phyloP scores from a whole-genome alignment of 2,888 invertebrate species.

The Hydraecia micacea region DNA sequence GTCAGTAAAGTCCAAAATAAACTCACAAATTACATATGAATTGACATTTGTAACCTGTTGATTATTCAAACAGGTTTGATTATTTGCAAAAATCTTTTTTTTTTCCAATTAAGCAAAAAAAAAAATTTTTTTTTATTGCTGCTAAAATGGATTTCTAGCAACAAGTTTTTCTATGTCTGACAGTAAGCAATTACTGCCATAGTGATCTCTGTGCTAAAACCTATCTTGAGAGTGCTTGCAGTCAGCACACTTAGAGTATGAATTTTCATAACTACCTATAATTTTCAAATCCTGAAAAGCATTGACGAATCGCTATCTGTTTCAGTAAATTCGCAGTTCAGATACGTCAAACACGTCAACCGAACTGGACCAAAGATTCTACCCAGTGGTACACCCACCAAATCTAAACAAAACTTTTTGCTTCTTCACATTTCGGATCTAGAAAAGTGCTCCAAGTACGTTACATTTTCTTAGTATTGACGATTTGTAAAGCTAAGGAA shows the following conservation, averaged over 20 bases:
- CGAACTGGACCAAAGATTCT: not conserved
- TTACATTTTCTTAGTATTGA: slow-evolving; percentile 13
- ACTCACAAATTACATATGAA: too few species aligned
- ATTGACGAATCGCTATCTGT: not conserved
- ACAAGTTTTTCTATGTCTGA: not conserved
- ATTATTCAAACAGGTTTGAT: not conserved
- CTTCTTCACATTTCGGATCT: not conserved
- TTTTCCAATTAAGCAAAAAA: not conserved
- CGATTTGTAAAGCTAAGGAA: not conserved
- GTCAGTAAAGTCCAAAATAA: too few species aligned
- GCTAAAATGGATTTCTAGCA: not conserved
- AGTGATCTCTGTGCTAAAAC: not conserved
- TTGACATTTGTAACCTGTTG: too few species aligned
- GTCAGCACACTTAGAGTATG: not conserved
- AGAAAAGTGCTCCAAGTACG: slow-evolving; percentile 1
- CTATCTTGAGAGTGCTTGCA: not conserved
- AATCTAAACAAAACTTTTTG: not conserved
- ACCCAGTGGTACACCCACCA: not conserved
- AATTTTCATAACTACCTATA: not conserved
- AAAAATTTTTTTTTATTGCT: too few species aligned
- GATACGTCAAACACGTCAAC: not conserved
- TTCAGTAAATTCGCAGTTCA: not conserved
- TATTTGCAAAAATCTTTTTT: not conserved
- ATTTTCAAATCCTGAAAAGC: not conserved
- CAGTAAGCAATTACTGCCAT: not conserved